These are phyloP conservation scores for Nesogale talazaci DNA, from an alignment of 2,113 vertebrate genomes.

Conservation along the genomic window DNA sequence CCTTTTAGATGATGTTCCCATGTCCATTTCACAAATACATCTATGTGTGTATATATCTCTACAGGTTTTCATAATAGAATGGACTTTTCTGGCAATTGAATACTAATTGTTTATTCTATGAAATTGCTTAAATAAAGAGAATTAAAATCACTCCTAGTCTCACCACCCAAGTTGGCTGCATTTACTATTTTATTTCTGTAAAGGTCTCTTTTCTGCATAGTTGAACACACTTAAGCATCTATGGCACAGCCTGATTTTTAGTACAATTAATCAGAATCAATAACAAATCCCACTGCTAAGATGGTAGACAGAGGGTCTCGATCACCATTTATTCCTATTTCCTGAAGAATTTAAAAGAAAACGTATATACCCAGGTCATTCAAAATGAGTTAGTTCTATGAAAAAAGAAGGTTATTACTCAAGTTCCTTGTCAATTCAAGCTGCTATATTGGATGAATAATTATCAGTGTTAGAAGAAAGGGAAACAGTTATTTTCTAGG, in stretches of 20 bases:
- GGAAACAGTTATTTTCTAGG: conserved; percentile 27
- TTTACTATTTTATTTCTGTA: conserved; percentile 73
- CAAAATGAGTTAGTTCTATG: conserved; percentile 61
- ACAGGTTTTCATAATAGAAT: conserved; percentile 42
- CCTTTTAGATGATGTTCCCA: background rate
- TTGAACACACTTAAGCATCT: conserved; percentile 75
- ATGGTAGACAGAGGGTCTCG: conserved; percentile 69
- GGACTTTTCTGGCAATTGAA: conserved; percentile 58
- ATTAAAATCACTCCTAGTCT: conserved; percentile 61
- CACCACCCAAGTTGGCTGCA: conserved; percentile 41
- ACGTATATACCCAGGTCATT: conserved; percentile 65
- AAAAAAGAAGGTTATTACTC: conserved; percentile 61
- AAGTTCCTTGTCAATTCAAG: conserved; percentile 47
- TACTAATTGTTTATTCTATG: conserved; percentile 29
- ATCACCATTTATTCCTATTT: conserved; percentile 77
- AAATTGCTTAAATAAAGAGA: conserved; percentile 65
- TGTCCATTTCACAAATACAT: background rate
- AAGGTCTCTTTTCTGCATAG: conserved; percentile 70
- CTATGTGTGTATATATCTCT: background rate
- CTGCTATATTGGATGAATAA: conserved; percentile 31
- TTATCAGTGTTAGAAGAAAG: conserved; percentile 10
- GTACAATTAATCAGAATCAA: conserved; percentile 75
- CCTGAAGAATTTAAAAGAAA: conserved; percentile 26
- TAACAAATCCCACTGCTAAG: conserved; percentile 63
- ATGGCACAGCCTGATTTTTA: conserved; percentile 76